Percentiles rank a stretch among this genome's conserved stretches.
Evolutionary conservation across 1,140 invertebrate genomes (phyloP).

Genomic region (Drosophila elegans): DNA sequence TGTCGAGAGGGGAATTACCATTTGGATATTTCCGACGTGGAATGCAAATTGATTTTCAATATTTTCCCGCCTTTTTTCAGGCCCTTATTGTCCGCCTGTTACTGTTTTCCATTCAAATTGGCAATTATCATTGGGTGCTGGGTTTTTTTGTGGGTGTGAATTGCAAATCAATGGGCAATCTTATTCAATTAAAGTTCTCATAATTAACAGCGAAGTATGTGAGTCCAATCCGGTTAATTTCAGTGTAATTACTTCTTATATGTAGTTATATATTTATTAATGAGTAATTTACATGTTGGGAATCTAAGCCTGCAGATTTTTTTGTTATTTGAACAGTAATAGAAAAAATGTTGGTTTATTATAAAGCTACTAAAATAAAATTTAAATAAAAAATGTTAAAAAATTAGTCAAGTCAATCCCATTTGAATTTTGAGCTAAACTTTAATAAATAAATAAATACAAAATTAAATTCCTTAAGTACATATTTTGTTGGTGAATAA

Average conservation of each 20-base stretch:
- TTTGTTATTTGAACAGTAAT: too few species aligned
- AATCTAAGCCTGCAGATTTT: too few species aligned
- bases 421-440: too few species aligned
- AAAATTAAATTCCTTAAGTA: too few species aligned
- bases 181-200: constrained; percentile 20
- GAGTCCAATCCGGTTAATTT: not conserved
- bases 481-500: too few species aligned
- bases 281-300: too few species aligned
- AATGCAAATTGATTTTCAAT: constrained; percentile 38
- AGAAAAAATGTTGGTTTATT: too few species aligned
- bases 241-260: not conserved
- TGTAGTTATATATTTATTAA: not conserved
- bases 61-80: constrained; percentile 18
- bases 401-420: too few species aligned
- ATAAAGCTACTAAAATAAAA: too few species aligned
- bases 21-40: constrained; percentile 2
- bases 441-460: too few species aligned
- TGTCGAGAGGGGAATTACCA: not conserved
- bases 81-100: not conserved
- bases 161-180: constrained; percentile 4
- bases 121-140: constrained; percentile 14
- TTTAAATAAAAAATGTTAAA: too few species aligned
- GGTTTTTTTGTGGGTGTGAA: constrained; percentile 4
- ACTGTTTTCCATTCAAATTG: constrained; percentile 15
- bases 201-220: constrained; percentile 8